Base-by-base conservation (phyloP, 2,797 vertebrate species). In the Astyanax mexicanus region DNA sequence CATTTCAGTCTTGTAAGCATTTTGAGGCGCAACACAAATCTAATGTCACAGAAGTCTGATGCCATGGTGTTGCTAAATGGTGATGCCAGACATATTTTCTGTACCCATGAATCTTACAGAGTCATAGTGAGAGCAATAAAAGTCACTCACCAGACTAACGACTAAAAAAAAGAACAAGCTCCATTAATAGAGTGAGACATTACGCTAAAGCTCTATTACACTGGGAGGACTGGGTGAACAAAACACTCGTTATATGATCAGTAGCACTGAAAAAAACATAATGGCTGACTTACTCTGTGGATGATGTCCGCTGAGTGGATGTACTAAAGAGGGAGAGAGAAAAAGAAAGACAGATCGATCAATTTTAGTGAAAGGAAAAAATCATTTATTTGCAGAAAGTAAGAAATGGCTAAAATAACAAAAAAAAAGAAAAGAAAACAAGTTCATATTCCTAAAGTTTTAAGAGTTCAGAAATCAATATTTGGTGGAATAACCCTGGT, bases 261-360 rank as follows among this genome's bases (percentile, higher is more conserved):
- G 38, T 37, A 54, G 6, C 27, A 12, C 7, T 65, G 52, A 64
- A 3, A 69, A n/a, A 29, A 11, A 55, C 45, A 65, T 21, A 9
- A 12, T 23, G 19, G 12, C 77, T 77, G 78, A 98, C 96, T 95
- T 91, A 99, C 97, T 92, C 98, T 54, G 51, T 99, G 98, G 84
- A 99, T 98, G 86, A 99, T 98, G 78, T 95, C 98, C 77, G 97
- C 97, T 79, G 98, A 99, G 87, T 99, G 98, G 86, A 99, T 98
- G 89, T 99, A 99, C 97, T 99, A 32, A 29, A 32, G 29, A 5
- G 29, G 32, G 29, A n/a, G n/a, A n/a, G 0, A 86, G 55, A 64
- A 7, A 74, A 81, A 84, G 51, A 89, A 55, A 83, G 54, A 90
- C 86, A 70, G 81, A 72, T 40, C 5, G 19, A 45, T 27, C 10